phyloP scores from a whole-genome alignment of 2,888 invertebrate genomes.

The Meta bourneti region DNA sequence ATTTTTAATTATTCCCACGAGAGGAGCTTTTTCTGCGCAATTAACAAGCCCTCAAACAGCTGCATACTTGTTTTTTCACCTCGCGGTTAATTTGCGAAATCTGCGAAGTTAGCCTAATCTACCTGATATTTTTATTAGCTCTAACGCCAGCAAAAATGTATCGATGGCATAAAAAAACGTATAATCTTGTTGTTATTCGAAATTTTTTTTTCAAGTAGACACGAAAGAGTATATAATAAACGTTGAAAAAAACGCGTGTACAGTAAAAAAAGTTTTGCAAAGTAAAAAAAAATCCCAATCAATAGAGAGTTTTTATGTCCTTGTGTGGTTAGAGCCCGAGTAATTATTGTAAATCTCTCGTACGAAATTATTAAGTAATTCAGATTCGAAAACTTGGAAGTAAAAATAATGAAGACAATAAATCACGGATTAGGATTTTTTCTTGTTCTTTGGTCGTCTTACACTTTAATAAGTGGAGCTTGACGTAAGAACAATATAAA shows the following conservation, averaged over 20 bases:
- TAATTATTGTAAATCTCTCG: conserved; percentile 6
- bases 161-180: neutral
- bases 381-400: neutral
- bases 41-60: conserved; percentile 14
- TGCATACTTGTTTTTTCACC: neutral
- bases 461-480: neutral
- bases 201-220: neutral
- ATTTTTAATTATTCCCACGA: conserved; percentile 32
- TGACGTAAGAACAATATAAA: too few species aligned
- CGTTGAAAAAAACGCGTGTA: neutral
- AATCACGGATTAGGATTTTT: neutral
- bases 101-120: neutral
- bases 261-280: neutral
- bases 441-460: neutral
- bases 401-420: neutral
- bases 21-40: conserved; percentile 5
- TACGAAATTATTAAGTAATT: neutral
- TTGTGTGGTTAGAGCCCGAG: neutral
- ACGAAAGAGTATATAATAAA: neutral
- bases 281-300: neutral
- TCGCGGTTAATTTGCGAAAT: neutral
- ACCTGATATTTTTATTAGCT: neutral
- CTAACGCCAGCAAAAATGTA: neutral
- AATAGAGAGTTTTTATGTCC: neutral
- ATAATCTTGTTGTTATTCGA: neutral